Conservation (phyloP, 1,140 invertebrate genomes). For the Tetraneura akinire region DNA sequence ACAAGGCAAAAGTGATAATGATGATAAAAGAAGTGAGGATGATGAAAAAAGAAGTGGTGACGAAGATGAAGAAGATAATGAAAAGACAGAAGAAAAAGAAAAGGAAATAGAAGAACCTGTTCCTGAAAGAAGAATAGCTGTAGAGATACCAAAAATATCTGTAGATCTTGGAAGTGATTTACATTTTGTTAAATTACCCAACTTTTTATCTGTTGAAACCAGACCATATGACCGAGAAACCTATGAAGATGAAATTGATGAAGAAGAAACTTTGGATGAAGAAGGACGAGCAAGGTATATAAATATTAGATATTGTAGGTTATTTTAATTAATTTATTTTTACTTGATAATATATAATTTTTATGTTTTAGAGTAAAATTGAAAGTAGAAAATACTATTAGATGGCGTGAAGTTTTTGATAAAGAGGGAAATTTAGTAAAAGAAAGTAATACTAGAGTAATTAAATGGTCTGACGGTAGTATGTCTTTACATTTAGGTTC, state of each 20-base stretch:
- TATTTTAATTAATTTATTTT: neutral
- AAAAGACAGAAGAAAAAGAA: slow-evolving; percentile 60
- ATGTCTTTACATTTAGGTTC: slow-evolving; percentile 95
- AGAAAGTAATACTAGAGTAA: slow-evolving; percentile 94
- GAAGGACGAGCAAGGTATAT: slow-evolving; percentile 85
- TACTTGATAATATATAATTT: neutral
- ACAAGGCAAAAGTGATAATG: slow-evolving; percentile 60
- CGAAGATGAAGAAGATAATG: slow-evolving; percentile 53
- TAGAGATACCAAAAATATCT: slow-evolving; percentile 93
- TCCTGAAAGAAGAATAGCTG: slow-evolving; percentile 92
- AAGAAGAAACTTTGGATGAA: slow-evolving; percentile 96
- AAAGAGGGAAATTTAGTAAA: slow-evolving; percentile 80
- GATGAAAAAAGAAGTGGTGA: slow-evolving; percentile 27
- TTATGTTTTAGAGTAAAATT: slow-evolving; percentile 69
- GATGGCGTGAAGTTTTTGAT: slow-evolving; percentile 88
- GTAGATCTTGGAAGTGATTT: slow-evolving; percentile 88
- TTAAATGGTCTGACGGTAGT: slow-evolving; percentile 97
- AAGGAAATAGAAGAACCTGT: slow-evolving; percentile 75
- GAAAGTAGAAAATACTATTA: slow-evolving; percentile 96
- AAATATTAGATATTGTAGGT: neutral
- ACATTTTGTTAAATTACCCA: slow-evolving; percentile 93
- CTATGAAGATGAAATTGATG: slow-evolving; percentile 99
- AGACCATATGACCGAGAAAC: slow-evolving; percentile 91
- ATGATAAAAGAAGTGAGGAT: slow-evolving; percentile 58
- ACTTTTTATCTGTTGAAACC: slow-evolving; percentile 89